Evolutionary conservation across 2,113 vertebrate genomes (phyloP).

Genomic region (Eurypyga helias): DNA sequence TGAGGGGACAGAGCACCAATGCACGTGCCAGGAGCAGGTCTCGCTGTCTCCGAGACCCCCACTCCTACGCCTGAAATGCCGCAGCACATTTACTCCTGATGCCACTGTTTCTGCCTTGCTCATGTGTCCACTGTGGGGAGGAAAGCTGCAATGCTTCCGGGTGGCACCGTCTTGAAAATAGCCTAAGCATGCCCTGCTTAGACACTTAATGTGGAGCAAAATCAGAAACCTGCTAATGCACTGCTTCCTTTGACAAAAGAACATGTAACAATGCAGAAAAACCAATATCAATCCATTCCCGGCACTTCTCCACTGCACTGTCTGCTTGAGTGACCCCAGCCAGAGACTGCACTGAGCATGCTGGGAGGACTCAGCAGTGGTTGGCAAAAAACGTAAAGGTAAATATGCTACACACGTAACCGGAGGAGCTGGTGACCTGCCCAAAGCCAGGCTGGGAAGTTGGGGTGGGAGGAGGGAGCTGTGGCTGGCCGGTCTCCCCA

Average conservation of each 20-base stretch:
- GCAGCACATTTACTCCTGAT: background rate
- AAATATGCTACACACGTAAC: background rate
- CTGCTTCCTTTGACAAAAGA: background rate
- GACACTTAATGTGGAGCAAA: conserved; percentile 16
- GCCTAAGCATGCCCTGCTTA: conserved; percentile 22
- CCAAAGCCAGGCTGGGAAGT: background rate
- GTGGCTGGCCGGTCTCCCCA: background rate
- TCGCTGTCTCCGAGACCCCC: background rate
- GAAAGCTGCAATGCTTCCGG: conserved; percentile 21
- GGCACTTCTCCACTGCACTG: background rate
- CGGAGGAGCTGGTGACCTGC: background rate
- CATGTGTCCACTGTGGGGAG: background rate
- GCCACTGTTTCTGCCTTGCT: background rate
- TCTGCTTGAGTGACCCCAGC: background rate
- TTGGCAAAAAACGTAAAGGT: background rate
- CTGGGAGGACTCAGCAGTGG: background rate
- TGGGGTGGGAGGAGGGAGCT: background rate
- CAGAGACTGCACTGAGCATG: background rate
- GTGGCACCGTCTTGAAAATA: background rate
- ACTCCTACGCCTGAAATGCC: fast-evolving
- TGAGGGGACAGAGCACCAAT: background rate
- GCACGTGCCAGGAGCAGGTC: background rate
- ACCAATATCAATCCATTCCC: background rate
- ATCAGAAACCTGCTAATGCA: background rate
- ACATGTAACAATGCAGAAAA: background rate